Evolutionary conservation across 2,113 vertebrate species (phyloP).

Genomic region (Calyptommatus sinebrachiatus): DNA sequence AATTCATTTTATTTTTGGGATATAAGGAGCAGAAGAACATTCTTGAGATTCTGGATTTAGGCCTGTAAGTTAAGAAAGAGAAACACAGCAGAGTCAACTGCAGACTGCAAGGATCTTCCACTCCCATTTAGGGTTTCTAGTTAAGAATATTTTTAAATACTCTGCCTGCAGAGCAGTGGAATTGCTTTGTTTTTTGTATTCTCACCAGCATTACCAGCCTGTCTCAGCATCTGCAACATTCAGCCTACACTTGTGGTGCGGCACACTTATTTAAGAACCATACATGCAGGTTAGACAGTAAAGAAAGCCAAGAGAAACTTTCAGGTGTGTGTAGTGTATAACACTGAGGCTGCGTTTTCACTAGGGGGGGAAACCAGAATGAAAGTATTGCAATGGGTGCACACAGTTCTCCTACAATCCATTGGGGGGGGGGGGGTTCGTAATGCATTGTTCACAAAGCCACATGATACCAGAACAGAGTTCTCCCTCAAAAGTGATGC

Average conservation of each 20-base stretch:
- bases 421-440: no score
- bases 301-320: neutral
- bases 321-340: neutral
- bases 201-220: neutral
- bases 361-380: no score
- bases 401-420: no score
- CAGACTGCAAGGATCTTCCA: no score
- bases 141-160: neutral
- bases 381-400: no score
- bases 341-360: no score
- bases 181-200: neutral
- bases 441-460: no score
- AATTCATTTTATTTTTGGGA: constrained; percentile 2
- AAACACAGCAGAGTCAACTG: neutral
- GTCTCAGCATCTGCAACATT: neutral
- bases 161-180: neutral
- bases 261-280: neutral
- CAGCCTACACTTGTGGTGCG: neutral
- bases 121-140: neutral
- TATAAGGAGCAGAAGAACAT: constrained; percentile 7
- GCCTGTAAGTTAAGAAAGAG: neutral
- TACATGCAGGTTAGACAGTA: neutral
- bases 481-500: no score
- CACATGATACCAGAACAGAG: no score
- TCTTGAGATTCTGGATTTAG: constrained; percentile 12